These are phyloP conservation scores for Melanerpes aurifrons DNA, from an alignment of 2,113 vertebrate genomes.

Conservation along the genomic window DNA sequence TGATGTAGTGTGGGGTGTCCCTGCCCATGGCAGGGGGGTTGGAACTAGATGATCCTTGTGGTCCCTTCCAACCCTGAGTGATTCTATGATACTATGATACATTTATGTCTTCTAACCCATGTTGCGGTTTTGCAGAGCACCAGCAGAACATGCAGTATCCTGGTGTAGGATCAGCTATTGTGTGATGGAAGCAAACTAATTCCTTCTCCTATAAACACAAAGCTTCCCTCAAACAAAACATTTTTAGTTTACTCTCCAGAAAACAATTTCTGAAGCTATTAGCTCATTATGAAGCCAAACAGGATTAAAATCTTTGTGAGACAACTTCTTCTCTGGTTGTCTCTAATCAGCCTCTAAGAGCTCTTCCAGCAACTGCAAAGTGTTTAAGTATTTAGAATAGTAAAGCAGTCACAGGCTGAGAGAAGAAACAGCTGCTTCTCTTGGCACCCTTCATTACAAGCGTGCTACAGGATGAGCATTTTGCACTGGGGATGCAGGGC, in stretches of 20 bases:
- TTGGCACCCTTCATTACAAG: neutral
- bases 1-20: no score
- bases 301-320: neutral
- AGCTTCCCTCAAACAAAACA: neutral
- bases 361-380: neutral
- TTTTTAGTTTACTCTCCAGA: fast-evolving
- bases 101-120: neutral
- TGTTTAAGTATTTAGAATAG: neutral
- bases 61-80: no score
- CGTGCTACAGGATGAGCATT: neutral
- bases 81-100: no score
- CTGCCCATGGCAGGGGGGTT: no score
- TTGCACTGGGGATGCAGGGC: neutral
- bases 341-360: neutral
- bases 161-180: fast-evolving
- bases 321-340: neutral
- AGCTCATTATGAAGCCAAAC: fast-evolving
- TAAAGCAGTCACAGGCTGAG: neutral
- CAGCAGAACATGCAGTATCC: neutral
- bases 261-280: neutral
- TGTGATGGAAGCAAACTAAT: neutral
- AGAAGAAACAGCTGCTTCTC: constrained; percentile 12
- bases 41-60: no score
- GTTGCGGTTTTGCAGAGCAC: neutral
- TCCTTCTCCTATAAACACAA: neutral